Evolutionary conservation across 1,140 invertebrate genomes (phyloP).

Genomic region (Drosophila mauritiana): DNA sequence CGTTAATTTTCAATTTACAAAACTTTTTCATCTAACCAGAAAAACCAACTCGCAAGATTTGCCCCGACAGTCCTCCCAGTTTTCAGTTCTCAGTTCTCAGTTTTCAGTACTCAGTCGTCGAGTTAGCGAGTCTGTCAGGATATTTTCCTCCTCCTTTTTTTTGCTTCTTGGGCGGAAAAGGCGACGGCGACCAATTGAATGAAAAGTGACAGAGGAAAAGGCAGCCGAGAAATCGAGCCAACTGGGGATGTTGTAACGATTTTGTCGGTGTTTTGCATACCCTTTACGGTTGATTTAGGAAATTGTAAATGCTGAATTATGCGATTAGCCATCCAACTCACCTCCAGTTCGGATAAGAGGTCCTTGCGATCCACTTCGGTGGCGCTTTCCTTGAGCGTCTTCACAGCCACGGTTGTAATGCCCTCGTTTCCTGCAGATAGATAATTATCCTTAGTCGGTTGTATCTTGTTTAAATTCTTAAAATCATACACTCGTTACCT

Average conservation of each 20-base stretch:
- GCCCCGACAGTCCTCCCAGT: conserved; percentile 20
- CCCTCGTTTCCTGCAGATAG: conserved; percentile 86
- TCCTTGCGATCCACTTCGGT: conserved; percentile 94
- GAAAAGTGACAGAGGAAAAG: conserved; percentile 55
- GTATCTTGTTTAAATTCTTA: neutral
- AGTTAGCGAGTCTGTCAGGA: conserved; percentile 52
- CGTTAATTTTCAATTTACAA: conserved; percentile 79
- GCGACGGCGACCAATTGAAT: conserved; percentile 50
- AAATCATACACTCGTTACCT: neutral
- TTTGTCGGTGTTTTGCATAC: conserved; percentile 44
- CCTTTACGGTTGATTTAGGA: conserved; percentile 9
- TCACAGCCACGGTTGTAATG: conserved; percentile 92
- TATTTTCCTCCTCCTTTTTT: neutral
- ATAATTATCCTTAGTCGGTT: neutral
- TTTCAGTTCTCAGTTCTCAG: conserved; percentile 7
- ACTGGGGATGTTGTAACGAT: conserved; percentile 40
- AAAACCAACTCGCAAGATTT: conserved; percentile 51
- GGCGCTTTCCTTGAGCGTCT: conserved; percentile 96
- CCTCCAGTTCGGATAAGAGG: conserved; percentile 92
- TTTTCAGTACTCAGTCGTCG: conserved; percentile 25
- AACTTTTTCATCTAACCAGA: conserved; percentile 71
- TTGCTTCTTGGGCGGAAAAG: neutral
- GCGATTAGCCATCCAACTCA: conserved; percentile 34
- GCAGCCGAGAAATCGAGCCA: conserved; percentile 46
- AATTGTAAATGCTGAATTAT: conserved; percentile 25